phyloP scores from a whole-genome alignment of 2,113 vertebrate species.

The Crotalus viridis region DNA sequence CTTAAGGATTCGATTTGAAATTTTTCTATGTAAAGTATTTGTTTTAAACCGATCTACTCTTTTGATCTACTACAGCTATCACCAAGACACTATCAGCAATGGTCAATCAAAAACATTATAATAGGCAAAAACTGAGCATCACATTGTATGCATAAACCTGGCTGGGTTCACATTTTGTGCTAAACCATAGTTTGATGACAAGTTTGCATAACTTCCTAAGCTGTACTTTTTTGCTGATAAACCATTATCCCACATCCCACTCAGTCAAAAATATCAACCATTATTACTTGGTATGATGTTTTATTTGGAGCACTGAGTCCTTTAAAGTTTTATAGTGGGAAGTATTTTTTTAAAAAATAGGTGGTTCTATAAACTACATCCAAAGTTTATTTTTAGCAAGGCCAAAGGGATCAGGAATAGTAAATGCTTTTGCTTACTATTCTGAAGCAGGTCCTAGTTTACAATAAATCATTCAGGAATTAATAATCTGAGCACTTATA shows the following conservation, averaged over 20 bases:
- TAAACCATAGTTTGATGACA: background rate
- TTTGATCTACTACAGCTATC: background rate
- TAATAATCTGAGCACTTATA: background rate
- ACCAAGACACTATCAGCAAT: background rate
- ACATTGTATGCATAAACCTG: background rate
- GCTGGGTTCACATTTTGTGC: background rate
- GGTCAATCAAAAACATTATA: background rate
- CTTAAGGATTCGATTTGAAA: background rate
- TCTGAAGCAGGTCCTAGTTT: background rate
- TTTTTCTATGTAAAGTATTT: background rate
- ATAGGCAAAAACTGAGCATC: background rate
- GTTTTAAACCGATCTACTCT: background rate
- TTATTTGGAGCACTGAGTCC: background rate
- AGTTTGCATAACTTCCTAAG: background rate
- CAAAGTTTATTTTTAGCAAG: background rate
- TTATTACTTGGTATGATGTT: background rate
- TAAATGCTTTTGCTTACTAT: background rate
- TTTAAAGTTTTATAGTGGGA: background rate
- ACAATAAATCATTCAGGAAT: background rate
- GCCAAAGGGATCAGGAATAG: background rate
- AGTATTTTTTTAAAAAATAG: background rate
- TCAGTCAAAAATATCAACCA: background rate
- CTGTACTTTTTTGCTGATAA: background rate
- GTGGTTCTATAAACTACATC: background rate
- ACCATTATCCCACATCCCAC: background rate